Conservation (phyloP, 2,797 vertebrate genomes). For the Phylloscopus collybita region DNA sequence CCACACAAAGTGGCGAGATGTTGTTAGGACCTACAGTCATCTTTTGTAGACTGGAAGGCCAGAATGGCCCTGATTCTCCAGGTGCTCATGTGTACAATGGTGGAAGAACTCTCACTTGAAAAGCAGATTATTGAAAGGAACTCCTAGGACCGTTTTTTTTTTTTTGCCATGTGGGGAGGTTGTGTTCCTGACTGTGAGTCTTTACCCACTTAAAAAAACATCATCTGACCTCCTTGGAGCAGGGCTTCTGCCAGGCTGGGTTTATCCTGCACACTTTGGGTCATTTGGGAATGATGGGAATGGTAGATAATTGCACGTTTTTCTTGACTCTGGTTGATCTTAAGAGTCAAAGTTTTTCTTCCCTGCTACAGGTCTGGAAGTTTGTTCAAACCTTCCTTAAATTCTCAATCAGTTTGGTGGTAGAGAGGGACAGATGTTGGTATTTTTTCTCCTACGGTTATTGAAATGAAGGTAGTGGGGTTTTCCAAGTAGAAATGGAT, state of each 20-base stretch:
- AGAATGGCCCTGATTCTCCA: background rate
- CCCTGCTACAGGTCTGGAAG: background rate
- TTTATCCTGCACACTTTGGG: background rate
- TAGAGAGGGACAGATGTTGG: background rate
- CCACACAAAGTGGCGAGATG: background rate
- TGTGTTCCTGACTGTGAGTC: background rate
- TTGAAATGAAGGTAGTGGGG: background rate
- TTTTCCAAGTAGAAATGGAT: background rate
- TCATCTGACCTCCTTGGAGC: background rate
- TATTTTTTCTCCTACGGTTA: background rate
- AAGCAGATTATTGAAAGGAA: background rate
- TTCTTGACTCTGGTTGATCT: background rate
- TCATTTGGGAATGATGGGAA: background rate
- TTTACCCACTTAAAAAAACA: background rate
- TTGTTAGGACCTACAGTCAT: accelerated
- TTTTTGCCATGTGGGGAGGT: background rate
- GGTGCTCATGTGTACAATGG: background rate
- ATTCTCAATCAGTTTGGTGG: background rate
- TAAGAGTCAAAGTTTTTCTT: background rate
- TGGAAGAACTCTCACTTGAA: background rate
- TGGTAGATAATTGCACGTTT: background rate
- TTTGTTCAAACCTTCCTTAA: background rate
- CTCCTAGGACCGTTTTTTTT: background rate
- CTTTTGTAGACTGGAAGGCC: background rate
- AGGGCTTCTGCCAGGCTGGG: background rate